Evolutionary conservation across 2,113 vertebrate species (phyloP).

Genomic region (Colius striatus): DNA sequence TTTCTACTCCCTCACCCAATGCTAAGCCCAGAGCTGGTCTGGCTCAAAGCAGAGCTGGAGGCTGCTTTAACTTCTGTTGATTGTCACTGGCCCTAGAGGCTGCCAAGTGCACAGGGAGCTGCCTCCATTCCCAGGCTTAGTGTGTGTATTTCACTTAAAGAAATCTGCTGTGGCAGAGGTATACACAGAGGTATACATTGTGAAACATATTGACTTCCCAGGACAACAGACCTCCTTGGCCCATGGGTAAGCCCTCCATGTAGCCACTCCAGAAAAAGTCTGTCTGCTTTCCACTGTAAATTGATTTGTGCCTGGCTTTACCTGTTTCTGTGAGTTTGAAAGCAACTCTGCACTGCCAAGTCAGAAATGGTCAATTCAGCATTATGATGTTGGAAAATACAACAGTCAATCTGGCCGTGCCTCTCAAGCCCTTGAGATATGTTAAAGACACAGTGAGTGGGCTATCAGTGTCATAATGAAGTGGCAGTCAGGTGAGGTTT

Average conservation of each 20-base stretch:
- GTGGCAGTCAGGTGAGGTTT: slow-evolving; percentile 20
- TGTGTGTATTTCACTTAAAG: background rate
- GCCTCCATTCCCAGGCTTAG: background rate
- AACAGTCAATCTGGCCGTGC: background rate
- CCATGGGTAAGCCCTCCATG: background rate
- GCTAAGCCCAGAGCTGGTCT: background rate
- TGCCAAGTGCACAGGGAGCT: background rate
- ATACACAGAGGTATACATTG: background rate
- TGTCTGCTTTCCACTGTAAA: background rate
- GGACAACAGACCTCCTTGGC: background rate
- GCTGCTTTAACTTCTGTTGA: background rate
- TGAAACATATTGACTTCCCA: background rate
- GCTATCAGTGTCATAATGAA: background rate
- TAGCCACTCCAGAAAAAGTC: background rate
- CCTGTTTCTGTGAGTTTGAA: background rate
- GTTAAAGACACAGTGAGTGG: background rate
- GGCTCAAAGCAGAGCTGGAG: background rate
- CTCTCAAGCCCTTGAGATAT: background rate
- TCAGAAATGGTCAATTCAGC: background rate
- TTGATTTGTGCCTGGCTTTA: background rate
- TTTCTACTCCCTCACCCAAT: background rate
- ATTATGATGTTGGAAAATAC: background rate
- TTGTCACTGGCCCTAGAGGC: background rate
- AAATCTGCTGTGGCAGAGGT: background rate
- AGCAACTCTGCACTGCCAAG: background rate